Evolutionary conservation across 1,140 invertebrate species (phyloP).

Genomic region (Anastrepha ludens): DNA sequence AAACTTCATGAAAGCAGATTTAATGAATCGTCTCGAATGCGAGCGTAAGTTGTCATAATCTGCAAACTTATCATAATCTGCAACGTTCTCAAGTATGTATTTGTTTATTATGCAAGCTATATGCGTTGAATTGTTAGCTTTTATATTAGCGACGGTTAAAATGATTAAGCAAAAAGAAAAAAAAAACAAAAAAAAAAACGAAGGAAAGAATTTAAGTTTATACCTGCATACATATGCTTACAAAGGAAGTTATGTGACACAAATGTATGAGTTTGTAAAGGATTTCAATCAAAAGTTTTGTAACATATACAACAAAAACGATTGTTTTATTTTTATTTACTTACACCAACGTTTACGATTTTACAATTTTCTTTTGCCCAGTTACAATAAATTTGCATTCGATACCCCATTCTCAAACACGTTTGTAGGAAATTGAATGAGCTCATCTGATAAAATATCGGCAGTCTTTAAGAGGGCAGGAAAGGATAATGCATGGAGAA

Average conservation of each 20-base stretch:
- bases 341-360: too few species aligned
- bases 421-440: too few species aligned
- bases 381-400: too few species aligned
- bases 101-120: constrained; percentile 7
- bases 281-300: constrained; percentile 30
- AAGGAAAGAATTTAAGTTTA: constrained; percentile 7
- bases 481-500: too few species aligned
- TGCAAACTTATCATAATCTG: not conserved
- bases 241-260: constrained; percentile 3
- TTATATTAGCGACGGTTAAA: constrained; percentile 44
- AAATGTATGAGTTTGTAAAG: constrained; percentile 40
- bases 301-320: constrained; percentile 46
- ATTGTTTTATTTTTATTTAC: constrained; percentile 49
- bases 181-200: not conserved
- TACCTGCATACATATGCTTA: not conserved
- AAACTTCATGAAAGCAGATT: too few species aligned
- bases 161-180: not conserved
- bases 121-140: constrained; percentile 42
- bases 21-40: too few species aligned
- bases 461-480: too few species aligned
- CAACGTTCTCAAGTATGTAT: not conserved
- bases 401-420: too few species aligned
- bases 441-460: too few species aligned
- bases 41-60: not conserved
- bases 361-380: too few species aligned